Base-by-base conservation (phyloP, 2,797 vertebrate genomes). In the Onychomys leucogaster region DNA sequence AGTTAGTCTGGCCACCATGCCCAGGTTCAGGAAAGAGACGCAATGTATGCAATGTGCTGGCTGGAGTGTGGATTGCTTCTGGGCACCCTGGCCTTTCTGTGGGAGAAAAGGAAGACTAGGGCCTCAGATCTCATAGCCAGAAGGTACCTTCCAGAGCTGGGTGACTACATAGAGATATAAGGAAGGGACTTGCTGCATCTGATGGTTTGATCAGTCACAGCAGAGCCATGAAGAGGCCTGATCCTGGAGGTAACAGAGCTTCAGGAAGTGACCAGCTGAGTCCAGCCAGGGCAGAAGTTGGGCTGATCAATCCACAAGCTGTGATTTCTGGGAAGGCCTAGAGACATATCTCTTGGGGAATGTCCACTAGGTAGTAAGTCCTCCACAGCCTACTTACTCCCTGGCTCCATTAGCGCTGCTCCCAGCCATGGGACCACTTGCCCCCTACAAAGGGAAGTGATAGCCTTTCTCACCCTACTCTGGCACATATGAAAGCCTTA, bases 51-150 rank as follows among this genome's bases (percentile, higher is more conserved):
- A 9, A 5, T 29, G 41, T 37, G 4, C 3, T 2, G 32, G 25
- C n/a, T 49, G 10, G 10, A 5, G 9, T 1, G n/a, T 23, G 27
- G 32, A 16, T 29, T 0, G 27, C 16, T 13, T 61, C 78, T 27
- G 19, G 12, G 21, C 4, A 67, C 77, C 41, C 49, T 49, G 61
- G 37, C 41, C 37, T n/a, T 52, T 69, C 67, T 37, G 49, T 0
- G 0, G 6, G 23, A 63, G 14, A 73, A 41, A 21, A 0, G 25
- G 23, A 69, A 34, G 10, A 69, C 19, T 0, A 19, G 2, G 25
- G 85, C 14, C 32, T n/a, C n/a, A n/a, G 29, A 43, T 86, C 37
- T 82, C 77, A 78, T 19, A 81, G 67, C 27, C 27, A 52, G 25
- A 52, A 46, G 82, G 6, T 43, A 13, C 34, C 43, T 76, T 21